Evolutionary conservation across 92 coral and sea anemone species (phyloP).

Genomic region (Bergia sp.): DNA sequence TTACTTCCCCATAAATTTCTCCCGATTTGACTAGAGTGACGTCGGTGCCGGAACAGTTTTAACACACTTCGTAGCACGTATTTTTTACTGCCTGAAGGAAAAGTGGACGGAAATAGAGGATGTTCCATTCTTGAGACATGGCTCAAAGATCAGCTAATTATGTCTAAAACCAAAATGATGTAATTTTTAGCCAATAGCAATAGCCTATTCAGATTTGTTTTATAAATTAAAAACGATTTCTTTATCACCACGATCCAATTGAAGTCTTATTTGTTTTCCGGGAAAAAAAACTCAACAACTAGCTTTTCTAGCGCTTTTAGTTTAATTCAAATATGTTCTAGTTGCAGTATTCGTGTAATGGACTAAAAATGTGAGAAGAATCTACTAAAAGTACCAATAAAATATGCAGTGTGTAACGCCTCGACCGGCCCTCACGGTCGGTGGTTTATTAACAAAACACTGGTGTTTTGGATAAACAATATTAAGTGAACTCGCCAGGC

Average conservation of each 20-base stretch:
- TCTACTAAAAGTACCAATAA: not conserved
- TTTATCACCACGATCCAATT: not conserved
- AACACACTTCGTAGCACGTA: not conserved
- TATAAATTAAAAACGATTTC: not conserved
- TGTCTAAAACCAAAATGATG: constrained; percentile 18
- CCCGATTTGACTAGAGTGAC: not conserved
- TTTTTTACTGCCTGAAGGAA: not conserved
- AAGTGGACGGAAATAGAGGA: constrained; percentile 23
- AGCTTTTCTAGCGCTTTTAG: not conserved
- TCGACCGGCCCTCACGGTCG: not conserved
- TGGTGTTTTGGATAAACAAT: constrained; percentile 41
- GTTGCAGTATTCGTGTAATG: not conserved
- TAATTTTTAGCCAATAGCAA: constrained; percentile 37
- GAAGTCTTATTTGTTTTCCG: not conserved
- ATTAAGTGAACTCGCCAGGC: constrained; percentile 5
- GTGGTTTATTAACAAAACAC: constrained; percentile 32
- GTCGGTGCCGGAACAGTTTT: not conserved
- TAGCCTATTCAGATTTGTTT: not conserved
- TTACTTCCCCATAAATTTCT: not conserved
- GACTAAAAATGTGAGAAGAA: not conserved
- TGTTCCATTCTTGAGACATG: constrained; percentile 17
- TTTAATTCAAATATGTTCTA: not conserved
- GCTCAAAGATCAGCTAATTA: constrained; percentile 41
- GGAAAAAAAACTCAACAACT: not conserved
- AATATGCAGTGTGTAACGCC: not conserved